Base-by-base conservation (phyloP, 2,888 invertebrate species). In the Synanthedon myopaeformis region DNA sequence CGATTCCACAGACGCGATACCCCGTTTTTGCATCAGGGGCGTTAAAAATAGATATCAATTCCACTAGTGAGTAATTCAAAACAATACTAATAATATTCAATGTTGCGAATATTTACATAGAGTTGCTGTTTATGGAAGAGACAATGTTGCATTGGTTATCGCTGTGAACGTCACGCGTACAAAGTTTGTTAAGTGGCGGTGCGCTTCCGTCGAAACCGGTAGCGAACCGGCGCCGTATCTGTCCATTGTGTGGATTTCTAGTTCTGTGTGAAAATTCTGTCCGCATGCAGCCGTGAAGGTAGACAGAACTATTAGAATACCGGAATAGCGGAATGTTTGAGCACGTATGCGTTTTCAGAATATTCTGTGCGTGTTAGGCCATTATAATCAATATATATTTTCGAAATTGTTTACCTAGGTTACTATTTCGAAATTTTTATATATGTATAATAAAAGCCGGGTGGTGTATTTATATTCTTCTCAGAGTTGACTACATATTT, bases 161-260 rank as follows among this genome's bases (percentile, higher is more conserved):
- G 58, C 53, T 57, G 53, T 54, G 53, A 53, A 58, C 45, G 61
- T 63, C 58, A 59, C 59, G 53, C 51, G 55, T 54, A 54, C 57
- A 53, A 57, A 56, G 59, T 54, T 60, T 60, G 53, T 57, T 63
- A 58, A 61, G 64, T 60, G 67, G 60, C 64, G 63, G 61, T 63
- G 60, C 60, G 66, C 69, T 77, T 76, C 76, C 76, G 70, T 70
- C 42, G 51, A 65, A 72, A 69, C 74, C 70, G 72, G 72, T 72
- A 70, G 65, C 72, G 62, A 67, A 65, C 65, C 69, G 59, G 53
- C 53, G 53, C 53, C 53, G 53, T 23, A 14, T 42, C 17, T 45
- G 45, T 45, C 4, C 13, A 45, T 45, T 45, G 45, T 45, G n/a
- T 45, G 45, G 45, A 6, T 45, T 45, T 41, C 51, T 50, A 53